Percentiles rank a stretch among this genome's conserved stretches.
Evolutionary conservation across 2,888 invertebrate genomes (phyloP).

Genomic region (Monopis laevigella): DNA sequence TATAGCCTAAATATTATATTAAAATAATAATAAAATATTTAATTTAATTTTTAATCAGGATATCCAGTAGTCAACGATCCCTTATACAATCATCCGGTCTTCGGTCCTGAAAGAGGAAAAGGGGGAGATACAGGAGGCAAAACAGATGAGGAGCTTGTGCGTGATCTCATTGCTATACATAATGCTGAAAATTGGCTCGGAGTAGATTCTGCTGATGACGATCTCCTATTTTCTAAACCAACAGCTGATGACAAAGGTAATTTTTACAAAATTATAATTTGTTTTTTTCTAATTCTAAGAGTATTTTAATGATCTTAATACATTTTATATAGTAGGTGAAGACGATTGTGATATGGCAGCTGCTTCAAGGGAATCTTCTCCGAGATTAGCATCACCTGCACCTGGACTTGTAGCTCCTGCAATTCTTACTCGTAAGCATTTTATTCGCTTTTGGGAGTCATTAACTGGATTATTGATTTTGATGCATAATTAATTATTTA

Average conservation of each 20-base stretch:
- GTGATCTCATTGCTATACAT: slow-evolving; percentile 90
- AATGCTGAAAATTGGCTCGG: slow-evolving; percentile 95
- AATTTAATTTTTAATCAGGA: slow-evolving; percentile 60
- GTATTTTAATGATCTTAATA: too few species aligned
- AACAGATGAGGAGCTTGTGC: slow-evolving; percentile 86
- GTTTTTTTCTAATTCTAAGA: too few species aligned
- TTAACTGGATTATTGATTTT: too few species aligned
- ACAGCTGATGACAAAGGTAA: slow-evolving; percentile 72
- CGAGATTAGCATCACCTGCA: slow-evolving; percentile 72
- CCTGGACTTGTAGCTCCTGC: slow-evolving; percentile 61
- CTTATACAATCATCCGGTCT: slow-evolving; percentile 94
- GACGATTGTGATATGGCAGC: slow-evolving; percentile 71
- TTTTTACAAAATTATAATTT: not conserved
- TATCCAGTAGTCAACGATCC: slow-evolving; percentile 98
- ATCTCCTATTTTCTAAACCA: slow-evolving; percentile 82
- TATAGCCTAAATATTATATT: not conserved
- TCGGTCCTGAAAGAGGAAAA: slow-evolving; percentile 93
- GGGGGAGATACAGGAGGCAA: slow-evolving; percentile 89
- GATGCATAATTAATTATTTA: slow-evolving; percentile 1
- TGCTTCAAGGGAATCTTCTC: slow-evolving; percentile 76
- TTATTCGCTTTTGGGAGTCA: too few species aligned
- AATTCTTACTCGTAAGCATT: slow-evolving; percentile 50
- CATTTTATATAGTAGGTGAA: slow-evolving; percentile 53
- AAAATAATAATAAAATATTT: not conserved
- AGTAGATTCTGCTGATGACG: slow-evolving; percentile 88